Conservation (phyloP, 2,797 vertebrate genomes). For the Lithobates pipiens region DNA sequence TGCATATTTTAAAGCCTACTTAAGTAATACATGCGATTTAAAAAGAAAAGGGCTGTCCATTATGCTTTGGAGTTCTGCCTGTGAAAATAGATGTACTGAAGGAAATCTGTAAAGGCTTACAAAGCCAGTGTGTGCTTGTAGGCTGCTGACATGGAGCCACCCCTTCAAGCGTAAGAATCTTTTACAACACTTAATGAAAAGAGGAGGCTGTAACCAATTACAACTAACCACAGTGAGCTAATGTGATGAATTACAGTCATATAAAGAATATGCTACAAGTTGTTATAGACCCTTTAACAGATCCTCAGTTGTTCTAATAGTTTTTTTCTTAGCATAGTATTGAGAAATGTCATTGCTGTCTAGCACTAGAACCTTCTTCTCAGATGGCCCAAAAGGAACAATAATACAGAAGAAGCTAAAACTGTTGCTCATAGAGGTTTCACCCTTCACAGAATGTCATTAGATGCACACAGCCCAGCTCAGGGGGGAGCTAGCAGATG, state of each 20-base stretch:
- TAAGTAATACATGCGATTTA: background rate
- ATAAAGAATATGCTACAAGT: slow-evolving; percentile 6
- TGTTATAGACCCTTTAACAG: background rate
- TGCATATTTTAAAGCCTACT: background rate
- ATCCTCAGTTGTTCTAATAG: background rate
- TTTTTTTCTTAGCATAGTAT: background rate
- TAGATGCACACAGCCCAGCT: no score
- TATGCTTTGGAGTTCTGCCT: background rate
- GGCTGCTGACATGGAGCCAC: background rate
- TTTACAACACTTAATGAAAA: background rate
- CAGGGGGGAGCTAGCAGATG: no score
- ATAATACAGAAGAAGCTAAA: background rate
- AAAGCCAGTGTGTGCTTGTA: background rate
- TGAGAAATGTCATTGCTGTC: background rate
- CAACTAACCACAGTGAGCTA: background rate
- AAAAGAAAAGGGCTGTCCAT: background rate
- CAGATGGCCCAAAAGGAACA: background rate
- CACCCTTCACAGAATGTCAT: no score
- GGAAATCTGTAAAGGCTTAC: background rate
- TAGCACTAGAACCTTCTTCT: background rate
- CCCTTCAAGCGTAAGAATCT: background rate
- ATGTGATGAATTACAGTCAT: slow-evolving; percentile 33
- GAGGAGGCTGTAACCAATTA: slow-evolving; percentile 4
- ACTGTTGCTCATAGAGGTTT: no score
- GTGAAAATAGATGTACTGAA: background rate